Evolutionary conservation across 2,797 vertebrate species (phyloP).

Genomic region (Sebastes paucispinis): DNA sequence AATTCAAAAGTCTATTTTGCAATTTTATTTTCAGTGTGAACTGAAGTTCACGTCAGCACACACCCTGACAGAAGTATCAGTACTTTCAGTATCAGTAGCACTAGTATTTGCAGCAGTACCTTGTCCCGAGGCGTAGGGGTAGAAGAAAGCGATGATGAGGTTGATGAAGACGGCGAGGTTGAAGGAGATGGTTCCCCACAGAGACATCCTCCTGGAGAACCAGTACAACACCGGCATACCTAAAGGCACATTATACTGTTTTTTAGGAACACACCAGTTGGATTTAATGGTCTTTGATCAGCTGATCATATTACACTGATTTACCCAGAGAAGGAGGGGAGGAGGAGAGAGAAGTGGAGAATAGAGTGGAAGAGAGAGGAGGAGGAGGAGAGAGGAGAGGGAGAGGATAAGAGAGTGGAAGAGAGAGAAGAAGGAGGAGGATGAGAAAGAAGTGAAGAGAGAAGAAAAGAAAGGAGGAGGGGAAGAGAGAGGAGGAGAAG

Average conservation of each 20-base stretch:
- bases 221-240: conserved; percentile 95
- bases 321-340: too few species aligned
- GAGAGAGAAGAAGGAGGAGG: too few species aligned
- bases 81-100: neutral
- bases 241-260: neutral
- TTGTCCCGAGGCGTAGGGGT: conserved; percentile 86
- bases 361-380: neutral
- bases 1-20: too few species aligned
- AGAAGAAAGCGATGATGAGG: conserved; percentile 98
- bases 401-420: too few species aligned
- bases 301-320: neutral
- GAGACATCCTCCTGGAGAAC: conserved; percentile 96
- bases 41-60: too few species aligned
- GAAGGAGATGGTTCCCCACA: conserved; percentile 98
- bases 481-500: too few species aligned
- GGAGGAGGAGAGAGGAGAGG: too few species aligned
- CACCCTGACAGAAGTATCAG: neutral
- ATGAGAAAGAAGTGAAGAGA: too few species aligned
- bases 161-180: conserved; percentile 98
- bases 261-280: neutral
- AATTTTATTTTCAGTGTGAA: too few species aligned
- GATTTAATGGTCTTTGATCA: neutral
- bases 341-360: neutral
- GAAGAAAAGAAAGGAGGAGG: too few species aligned
- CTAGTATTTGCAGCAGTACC: conserved; percentile 44